Percentiles rank a stretch among this genome's conserved stretches.
Evolutionary conservation across 2,888 invertebrate species (phyloP).

Genomic region (Bellardia pandia): DNA sequence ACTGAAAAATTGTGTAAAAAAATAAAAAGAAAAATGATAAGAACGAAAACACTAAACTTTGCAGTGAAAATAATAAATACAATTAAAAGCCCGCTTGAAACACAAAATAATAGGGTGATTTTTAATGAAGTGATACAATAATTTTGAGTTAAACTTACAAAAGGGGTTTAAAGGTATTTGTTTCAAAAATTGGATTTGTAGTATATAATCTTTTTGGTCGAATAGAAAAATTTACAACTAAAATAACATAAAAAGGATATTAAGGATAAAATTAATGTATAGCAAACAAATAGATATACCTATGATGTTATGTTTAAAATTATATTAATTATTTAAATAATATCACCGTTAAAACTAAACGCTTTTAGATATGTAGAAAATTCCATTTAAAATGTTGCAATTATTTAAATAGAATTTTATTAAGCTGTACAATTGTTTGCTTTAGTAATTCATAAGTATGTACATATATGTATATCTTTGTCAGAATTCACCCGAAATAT

Average conservation of each 20-base stretch:
- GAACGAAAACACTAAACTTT: slow-evolving; percentile 17
- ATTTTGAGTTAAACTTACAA: slow-evolving; percentile 52
- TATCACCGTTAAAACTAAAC: too few species aligned
- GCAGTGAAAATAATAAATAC: neutral
- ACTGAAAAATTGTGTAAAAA: slow-evolving; percentile 58
- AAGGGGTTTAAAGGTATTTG: neutral
- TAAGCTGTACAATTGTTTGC: too few species aligned
- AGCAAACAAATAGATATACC: too few species aligned
- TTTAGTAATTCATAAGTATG: too few species aligned
- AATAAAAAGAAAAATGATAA: slow-evolving; percentile 29
- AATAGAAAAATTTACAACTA: slow-evolving; percentile 77
- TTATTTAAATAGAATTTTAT: too few species aligned
- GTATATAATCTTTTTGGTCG: slow-evolving; percentile 78
- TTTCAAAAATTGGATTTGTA: slow-evolving; percentile 74
- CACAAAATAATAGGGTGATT: neutral
- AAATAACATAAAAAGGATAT: slow-evolving; percentile 45
- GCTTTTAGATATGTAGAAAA: too few species aligned
- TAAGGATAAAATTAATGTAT: too few species aligned
- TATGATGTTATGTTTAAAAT: too few species aligned
- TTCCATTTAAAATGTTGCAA: too few species aligned
- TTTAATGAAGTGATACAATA: neutral
- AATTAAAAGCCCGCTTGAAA: neutral
- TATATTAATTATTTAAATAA: too few species aligned
- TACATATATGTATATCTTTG: too few species aligned
- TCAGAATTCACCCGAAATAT: too few species aligned